These are phyloP conservation scores for Tenebrio molitor DNA, from an alignment of 1,140 invertebrate species.

Conservation along the genomic window DNA sequence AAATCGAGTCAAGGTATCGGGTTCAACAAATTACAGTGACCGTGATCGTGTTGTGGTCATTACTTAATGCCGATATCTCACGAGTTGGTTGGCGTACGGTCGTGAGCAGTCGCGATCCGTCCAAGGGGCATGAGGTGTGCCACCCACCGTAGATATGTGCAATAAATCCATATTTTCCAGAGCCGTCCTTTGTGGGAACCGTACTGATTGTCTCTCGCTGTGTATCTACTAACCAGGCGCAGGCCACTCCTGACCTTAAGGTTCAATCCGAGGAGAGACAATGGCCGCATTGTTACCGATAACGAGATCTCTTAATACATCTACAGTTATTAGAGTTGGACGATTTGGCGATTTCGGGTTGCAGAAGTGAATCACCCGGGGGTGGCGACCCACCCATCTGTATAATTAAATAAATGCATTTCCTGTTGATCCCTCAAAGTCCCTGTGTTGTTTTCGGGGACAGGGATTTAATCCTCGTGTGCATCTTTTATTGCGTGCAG, in stretches of 20 bases:
- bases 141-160: slow-evolving; percentile 61
- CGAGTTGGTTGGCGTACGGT: slow-evolving; percentile 54
- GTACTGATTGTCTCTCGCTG: slow-evolving; percentile 44
- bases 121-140: slow-evolving; percentile 60
- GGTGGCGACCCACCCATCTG: slow-evolving; percentile 47
- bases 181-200: slow-evolving; percentile 56
- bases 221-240: slow-evolving; percentile 11
- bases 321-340: slow-evolving; percentile 43
- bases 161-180: slow-evolving; percentile 62
- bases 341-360: neutral
- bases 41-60: slow-evolving; percentile 60
- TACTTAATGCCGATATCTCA: slow-evolving; percentile 62
- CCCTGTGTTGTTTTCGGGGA: slow-evolving; percentile 33
- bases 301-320: slow-evolving; percentile 55
- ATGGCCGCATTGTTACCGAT: slow-evolving; percentile 54
- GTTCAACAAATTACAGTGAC: slow-evolving; percentile 64
- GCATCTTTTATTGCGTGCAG: slow-evolving; percentile 56
- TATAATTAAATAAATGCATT: slow-evolving; percentile 57
- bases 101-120: slow-evolving; percentile 55
- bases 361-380: slow-evolving; percentile 24
- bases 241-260: slow-evolving; percentile 48
- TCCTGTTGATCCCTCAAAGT: slow-evolving; percentile 44
- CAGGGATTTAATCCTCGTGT: slow-evolving; percentile 52
- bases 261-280: slow-evolving; percentile 48
- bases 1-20: slow-evolving; percentile 58